Percentiles rank a stretch among this genome's conserved stretches.
These are phyloP conservation scores for Anas platyrhynchos DNA, from an alignment of 2,113 vertebrate genomes.

Conservation along the genomic window DNA sequence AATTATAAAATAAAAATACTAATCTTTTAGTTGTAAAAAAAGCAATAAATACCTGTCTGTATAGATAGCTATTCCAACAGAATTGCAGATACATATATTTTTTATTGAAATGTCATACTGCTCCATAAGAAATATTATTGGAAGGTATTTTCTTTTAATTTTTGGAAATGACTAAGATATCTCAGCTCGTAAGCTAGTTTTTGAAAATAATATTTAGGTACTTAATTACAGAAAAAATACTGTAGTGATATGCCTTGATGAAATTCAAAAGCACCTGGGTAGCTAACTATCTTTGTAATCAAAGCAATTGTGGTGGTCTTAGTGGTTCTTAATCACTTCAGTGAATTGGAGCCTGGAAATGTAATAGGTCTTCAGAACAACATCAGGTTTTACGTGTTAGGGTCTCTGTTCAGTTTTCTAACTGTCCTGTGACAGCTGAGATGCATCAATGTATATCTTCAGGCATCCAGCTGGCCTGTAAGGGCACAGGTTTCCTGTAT, in stretches of 20 bases:
- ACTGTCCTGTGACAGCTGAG: neutral
- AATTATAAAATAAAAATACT: constrained; percentile 21
- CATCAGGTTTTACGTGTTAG: neutral
- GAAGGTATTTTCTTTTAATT: neutral
- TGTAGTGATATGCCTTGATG: neutral
- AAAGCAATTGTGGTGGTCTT: neutral
- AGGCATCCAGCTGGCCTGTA: neutral
- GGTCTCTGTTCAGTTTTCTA: neutral
- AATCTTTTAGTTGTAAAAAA: constrained; percentile 21
- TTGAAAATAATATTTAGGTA: neutral
- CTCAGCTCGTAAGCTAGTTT: neutral
- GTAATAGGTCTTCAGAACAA: neutral
- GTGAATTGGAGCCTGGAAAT: neutral
- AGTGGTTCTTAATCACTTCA: neutral
- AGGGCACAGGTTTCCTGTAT: neutral
- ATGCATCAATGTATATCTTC: neutral
- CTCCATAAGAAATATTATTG: neutral
- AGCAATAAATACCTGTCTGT: neutral
- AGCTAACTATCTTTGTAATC: neutral
- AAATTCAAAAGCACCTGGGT: neutral
- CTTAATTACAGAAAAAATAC: neutral
- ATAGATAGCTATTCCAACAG: neutral
- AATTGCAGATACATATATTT: neutral
- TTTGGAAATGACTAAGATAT: neutral
- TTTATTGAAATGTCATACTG: neutral